Evolutionary conservation across 1,140 invertebrate genomes (phyloP), one percentile per base, ranked within the genome.

Genomic region (Dreissena polymorpha): DNA sequence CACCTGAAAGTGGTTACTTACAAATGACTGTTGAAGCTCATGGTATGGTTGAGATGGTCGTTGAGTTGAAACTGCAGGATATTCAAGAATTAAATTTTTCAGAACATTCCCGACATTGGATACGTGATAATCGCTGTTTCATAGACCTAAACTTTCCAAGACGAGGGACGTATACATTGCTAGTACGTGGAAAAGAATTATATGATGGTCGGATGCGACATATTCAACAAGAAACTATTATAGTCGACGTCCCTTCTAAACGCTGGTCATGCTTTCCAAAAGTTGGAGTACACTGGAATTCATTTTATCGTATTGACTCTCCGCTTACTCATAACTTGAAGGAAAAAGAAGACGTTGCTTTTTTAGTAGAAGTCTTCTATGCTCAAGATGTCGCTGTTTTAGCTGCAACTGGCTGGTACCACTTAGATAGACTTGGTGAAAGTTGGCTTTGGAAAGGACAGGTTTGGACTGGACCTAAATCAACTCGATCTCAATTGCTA

Each of bases 191-290:
- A 39, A 25, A 29, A 16, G 23, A n/a, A 12, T 23, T n/a, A 6
- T n/a, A 70, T 12, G 70, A 57, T 25, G 65, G 65, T n/a, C 51
- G 51, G 16, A 27, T n/a, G 21, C 14, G 21, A 18, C 10, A n/a
- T 50, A 29, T 79, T 10, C 53, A 29, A 70, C 53, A 70, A 14
- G 76, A 79, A 57, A 79, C 65, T 10, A 79, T 79, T 55, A 18
- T 49, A 7, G 76, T 60, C 7, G 25, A n/a, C n/a, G 39, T 69
- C 39, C 76, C 76, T 6, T 79, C 76, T 1, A 53, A 79, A 39
- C 39, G 60, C 68, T 79, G 76, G 76, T 79, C 76, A 10, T 57
- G 49, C n/a, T 79, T 69, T 70, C 76, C 76, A 60, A 79, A 79
- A 25, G 51, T 8, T 14, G 49, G 49, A 50, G 21, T 6, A 10